Conservation (phyloP, 2,113 vertebrate genomes). For the Antechinus stuartii region DNA sequence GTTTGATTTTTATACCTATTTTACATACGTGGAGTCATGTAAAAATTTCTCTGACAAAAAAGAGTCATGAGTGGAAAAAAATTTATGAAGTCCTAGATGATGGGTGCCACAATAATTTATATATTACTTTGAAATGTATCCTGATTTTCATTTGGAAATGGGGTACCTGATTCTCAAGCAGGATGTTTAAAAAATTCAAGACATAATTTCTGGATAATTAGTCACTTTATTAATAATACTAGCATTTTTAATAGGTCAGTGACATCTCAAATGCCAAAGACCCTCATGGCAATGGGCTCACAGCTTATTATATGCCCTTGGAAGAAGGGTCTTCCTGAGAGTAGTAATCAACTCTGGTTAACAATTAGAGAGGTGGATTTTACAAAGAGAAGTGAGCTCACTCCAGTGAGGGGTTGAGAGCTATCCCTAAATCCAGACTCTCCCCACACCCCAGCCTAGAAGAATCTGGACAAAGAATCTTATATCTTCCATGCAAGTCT, state of each 20-base stretch:
- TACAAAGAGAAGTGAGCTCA: not conserved
- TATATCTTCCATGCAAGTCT: not conserved
- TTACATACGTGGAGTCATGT: too few relatives aligned
- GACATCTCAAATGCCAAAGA: not conserved
- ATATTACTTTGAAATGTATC: not conserved
- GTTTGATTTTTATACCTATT: too few relatives aligned
- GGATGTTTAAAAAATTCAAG: not conserved
- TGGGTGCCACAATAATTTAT: not conserved
- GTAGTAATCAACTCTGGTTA: not conserved
- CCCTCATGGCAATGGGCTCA: not conserved
- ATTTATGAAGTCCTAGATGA: not conserved
- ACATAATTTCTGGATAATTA: not conserved
- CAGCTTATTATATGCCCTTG: not conserved
- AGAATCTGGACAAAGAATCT: not conserved
- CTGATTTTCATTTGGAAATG: not conserved
- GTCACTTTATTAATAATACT: not conserved
- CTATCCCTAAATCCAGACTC: not conserved
- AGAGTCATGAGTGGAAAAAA: too few relatives aligned
- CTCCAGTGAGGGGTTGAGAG: not conserved
- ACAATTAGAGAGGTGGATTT: not conserved
- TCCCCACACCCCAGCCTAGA: too few relatives aligned
- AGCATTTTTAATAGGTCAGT: not conserved
- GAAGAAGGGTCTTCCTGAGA: not conserved
- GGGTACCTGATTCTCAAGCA: not conserved
- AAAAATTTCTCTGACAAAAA: too few relatives aligned